Percentiles rank a stretch among this genome's conserved stretches.
Conservation (phyloP, 1,140 invertebrate species). For the Hyposmocoma kahamanoa region DNA sequence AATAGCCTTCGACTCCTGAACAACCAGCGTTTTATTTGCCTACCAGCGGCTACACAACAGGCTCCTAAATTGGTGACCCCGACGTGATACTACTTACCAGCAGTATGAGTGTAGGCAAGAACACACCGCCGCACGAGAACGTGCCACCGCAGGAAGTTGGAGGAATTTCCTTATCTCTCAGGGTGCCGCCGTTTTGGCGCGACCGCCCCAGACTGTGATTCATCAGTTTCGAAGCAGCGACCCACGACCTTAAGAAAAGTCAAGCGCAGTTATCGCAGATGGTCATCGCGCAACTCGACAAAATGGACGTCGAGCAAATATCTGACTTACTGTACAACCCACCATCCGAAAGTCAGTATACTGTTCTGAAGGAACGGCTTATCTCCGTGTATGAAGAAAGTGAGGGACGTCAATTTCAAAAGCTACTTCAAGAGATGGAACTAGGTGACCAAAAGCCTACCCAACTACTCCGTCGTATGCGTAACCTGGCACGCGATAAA, state of each 20-base stretch:
- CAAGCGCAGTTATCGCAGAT: constrained; percentile 7
- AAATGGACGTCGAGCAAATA: constrained; percentile 5
- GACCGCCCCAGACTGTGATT: constrained; percentile 12
- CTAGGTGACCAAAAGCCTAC: constrained; percentile 24
- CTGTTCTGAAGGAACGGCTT: not conserved
- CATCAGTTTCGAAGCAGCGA: constrained; percentile 5
- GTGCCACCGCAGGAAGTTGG: too few species aligned
- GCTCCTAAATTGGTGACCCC: too few species aligned
- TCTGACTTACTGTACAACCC: constrained; percentile 3
- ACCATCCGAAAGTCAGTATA: not conserved
- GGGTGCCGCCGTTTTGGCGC: constrained; percentile 8
- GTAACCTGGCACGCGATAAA: constrained; percentile 8
- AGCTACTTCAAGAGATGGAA: constrained; percentile 20
- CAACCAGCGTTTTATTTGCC: too few species aligned
- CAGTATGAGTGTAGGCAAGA: too few species aligned
- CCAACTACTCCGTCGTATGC: constrained; percentile 20
- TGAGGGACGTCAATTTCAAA: constrained; percentile 14
- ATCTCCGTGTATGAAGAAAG: constrained; percentile 7
- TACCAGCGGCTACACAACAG: too few species aligned
- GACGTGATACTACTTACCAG: too few species aligned
- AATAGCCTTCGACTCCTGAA: too few species aligned
- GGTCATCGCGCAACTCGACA: constrained; percentile 3
- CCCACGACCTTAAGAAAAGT: constrained; percentile 5
- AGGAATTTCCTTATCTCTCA: not conserved
- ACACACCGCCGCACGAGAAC: too few species aligned